Conservation (phyloP, 2,797 vertebrate genomes). For the Cyprinodon diabolis region DNA sequence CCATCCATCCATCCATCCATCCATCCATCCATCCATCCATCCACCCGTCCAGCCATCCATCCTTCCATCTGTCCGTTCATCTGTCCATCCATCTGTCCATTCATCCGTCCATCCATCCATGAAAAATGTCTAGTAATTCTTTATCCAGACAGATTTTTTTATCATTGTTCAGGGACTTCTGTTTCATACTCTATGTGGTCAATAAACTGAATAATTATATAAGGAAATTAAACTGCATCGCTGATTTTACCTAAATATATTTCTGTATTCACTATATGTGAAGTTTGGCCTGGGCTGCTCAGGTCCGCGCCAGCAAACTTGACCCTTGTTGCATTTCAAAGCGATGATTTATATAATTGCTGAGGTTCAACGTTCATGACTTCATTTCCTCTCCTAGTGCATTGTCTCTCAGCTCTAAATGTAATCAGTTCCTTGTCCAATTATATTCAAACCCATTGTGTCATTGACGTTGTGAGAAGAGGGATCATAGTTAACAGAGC, state of each 20-base stretch:
- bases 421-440: conserved; percentile 76
- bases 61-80: no score
- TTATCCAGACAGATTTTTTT: conserved; percentile 53
- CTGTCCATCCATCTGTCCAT: no score
- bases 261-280: conserved; percentile 68
- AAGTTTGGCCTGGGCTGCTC: conserved; percentile 61
- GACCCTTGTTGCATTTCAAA: conserved; percentile 57
- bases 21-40: no score
- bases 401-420: conserved; percentile 78
- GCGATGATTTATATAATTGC: conserved; percentile 76
- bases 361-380: conserved; percentile 75
- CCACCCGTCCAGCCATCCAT: no score
- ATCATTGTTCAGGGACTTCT: conserved; percentile 41
- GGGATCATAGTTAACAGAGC: conserved; percentile 49
- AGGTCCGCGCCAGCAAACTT: conserved; percentile 60
- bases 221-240: conserved; percentile 51
- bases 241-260: conserved; percentile 64
- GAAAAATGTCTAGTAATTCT: not conserved
- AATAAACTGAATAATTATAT: conserved; percentile 61
- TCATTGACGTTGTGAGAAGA: conserved; percentile 58
- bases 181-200: conserved; percentile 54
- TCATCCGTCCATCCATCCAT: no score
- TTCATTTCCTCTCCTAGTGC: conserved; percentile 77
- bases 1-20: no score
- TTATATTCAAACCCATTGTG: conserved; percentile 60